These are phyloP conservation scores for Eurystomus gularis DNA, from an alignment of 2,113 vertebrate genomes.

Conservation along the genomic window DNA sequence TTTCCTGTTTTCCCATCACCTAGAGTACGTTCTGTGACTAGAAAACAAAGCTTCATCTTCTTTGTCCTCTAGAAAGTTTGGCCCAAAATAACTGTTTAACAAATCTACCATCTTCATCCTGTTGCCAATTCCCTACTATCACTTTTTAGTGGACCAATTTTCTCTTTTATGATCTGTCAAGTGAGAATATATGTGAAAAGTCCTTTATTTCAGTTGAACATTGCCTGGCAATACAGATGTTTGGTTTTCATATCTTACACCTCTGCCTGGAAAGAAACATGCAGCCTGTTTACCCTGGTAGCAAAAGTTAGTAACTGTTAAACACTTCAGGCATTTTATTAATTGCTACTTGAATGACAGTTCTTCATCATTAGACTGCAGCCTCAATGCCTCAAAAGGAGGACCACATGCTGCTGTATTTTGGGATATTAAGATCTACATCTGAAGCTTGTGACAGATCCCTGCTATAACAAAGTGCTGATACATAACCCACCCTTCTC, in stretches of 20 bases:
- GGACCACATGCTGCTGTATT: background rate
- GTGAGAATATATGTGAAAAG: slow-evolving; percentile 50
- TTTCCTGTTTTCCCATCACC: background rate
- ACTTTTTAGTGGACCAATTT: slow-evolving; percentile 73
- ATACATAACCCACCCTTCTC: background rate
- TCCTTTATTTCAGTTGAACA: slow-evolving; percentile 49
- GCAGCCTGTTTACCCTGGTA: background rate
- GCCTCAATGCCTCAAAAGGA: background rate
- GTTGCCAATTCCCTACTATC: slow-evolving; percentile 43
- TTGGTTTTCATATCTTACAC: slow-evolving; percentile 10
- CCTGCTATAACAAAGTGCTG: background rate
- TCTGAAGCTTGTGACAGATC: background rate
- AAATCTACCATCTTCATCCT: slow-evolving; percentile 21
- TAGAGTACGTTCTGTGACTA: background rate
- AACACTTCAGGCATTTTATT: background rate
- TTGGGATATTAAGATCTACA: background rate
- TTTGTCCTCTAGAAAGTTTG: slow-evolving; percentile 57
- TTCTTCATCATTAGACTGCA: background rate
- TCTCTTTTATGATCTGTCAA: slow-evolving; percentile 69
- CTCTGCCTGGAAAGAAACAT: slow-evolving; percentile 45
- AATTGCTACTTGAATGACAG: background rate
- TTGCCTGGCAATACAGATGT: background rate
- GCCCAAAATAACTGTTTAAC: slow-evolving; percentile 53
- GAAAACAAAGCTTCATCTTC: slow-evolving; percentile 1
- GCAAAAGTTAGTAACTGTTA: background rate